phyloP scores from a whole-genome alignment of 2,797 vertebrate species.

The Phataginus tricuspis region DNA sequence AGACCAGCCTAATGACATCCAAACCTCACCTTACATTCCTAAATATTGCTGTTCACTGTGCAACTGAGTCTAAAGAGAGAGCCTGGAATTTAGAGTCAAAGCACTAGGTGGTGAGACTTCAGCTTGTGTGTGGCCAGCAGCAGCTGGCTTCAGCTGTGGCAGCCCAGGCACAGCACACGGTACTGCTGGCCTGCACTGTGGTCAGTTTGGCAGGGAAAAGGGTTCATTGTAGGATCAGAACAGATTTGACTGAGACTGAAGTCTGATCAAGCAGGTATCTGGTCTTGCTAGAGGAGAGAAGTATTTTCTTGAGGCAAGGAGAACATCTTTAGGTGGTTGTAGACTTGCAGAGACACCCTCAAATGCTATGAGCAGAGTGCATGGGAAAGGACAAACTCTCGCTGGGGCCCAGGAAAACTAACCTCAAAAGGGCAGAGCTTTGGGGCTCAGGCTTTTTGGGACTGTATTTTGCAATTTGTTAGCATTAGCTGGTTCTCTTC shows the following conservation, averaged over 20 bases:
- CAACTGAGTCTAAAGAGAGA: neutral
- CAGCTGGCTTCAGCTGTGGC: conserved; percentile 53
- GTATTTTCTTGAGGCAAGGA: neutral
- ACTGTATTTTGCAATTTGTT: neutral
- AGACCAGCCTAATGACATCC: neutral
- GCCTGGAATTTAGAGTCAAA: neutral
- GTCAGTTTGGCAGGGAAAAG: conserved; percentile 45
- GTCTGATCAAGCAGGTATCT: neutral
- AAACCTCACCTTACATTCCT: conserved; percentile 29
- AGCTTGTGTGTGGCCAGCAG: neutral
- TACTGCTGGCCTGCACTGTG: neutral
- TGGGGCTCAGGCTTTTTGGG: neutral
- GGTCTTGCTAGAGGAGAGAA: neutral
- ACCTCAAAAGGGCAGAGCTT: neutral
- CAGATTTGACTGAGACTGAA: neutral
- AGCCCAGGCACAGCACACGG: conserved; percentile 62
- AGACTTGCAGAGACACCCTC: neutral
- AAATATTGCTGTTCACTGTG: conserved; percentile 30
- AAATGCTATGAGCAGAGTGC: neutral
- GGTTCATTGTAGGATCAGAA: conserved; percentile 51
- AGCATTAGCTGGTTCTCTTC: neutral
- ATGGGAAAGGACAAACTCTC: neutral
- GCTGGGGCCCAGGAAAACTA: neutral
- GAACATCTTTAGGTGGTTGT: neutral
- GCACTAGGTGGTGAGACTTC: conserved; percentile 42